Conservation (phyloP, 1,140 invertebrate species). For the Cydia amplana region DNA sequence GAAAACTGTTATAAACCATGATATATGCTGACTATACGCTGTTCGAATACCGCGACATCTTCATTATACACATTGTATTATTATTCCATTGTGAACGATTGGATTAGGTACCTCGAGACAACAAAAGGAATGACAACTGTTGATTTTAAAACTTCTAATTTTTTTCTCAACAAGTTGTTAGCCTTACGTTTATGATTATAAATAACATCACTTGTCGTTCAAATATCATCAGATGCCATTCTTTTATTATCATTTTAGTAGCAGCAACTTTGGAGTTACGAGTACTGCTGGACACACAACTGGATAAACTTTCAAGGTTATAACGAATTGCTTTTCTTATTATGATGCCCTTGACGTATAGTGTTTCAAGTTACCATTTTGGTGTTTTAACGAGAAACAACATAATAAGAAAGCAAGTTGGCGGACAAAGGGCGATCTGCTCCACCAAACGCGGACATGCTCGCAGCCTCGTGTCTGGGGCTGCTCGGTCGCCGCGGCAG, state of each 20-base stretch:
- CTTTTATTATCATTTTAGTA: slow-evolving; percentile 44
- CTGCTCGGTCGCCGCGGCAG: slow-evolving; percentile 67
- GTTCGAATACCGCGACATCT: slow-evolving; percentile 26
- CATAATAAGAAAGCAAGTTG: slow-evolving; percentile 77
- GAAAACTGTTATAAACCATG: slow-evolving; percentile 27
- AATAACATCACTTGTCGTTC: neutral
- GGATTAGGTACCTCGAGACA: slow-evolving; percentile 15
- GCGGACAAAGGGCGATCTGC: slow-evolving; percentile 70
- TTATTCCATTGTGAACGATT: slow-evolving; percentile 15
- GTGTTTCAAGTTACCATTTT: slow-evolving; percentile 16
- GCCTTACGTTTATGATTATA: neutral
- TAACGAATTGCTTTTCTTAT: slow-evolving; percentile 74
- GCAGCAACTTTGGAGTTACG: slow-evolving; percentile 74
- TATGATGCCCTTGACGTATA: slow-evolving; percentile 51
- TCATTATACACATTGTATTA: slow-evolving; percentile 8
- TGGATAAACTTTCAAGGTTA: slow-evolving; percentile 59
- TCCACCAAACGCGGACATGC: slow-evolving; percentile 76
- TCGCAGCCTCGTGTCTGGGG: slow-evolving; percentile 71
- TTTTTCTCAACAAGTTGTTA: neutral
- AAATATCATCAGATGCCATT: slow-evolving; percentile 51
- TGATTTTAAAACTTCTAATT: neutral
- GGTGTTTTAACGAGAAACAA: slow-evolving; percentile 43
- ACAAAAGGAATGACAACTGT: neutral
- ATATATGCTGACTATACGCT: slow-evolving; percentile 24
- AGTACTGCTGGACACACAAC: slow-evolving; percentile 74